Evolutionary conservation across 2,113 vertebrate species (phyloP).

Genomic region (Thunnus thynnus): DNA sequence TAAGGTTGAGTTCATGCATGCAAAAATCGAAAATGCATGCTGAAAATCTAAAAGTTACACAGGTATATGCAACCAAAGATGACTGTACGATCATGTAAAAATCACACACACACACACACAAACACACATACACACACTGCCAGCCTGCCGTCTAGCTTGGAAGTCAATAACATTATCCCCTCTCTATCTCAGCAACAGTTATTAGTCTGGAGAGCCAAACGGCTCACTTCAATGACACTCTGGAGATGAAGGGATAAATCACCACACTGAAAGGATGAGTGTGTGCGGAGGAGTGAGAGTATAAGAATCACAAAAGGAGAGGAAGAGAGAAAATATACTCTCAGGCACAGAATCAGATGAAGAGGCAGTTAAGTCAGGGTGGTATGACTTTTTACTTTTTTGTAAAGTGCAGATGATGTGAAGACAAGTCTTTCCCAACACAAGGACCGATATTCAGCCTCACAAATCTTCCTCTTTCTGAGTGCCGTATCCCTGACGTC

Average conservation of each 20-base stretch:
- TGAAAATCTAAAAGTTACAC: neutral
- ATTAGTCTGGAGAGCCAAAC: constrained; percentile 75
- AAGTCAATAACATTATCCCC: constrained; percentile 78
- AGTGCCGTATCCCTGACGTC: neutral
- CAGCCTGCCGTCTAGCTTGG: constrained; percentile 40
- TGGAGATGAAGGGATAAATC: constrained; percentile 78
- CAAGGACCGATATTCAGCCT: constrained; percentile 29
- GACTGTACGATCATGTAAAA: neutral
- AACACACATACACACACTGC: neutral
- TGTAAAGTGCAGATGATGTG: constrained; percentile 36
- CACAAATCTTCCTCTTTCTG: constrained; percentile 17
- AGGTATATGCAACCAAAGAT: neutral
- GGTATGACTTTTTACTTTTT: constrained; percentile 25
- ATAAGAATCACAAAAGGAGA: constrained; percentile 31
- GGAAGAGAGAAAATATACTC: constrained; percentile 39
- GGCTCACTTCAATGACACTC: constrained; percentile 74
- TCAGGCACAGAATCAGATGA: neutral
- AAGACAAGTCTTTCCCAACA: constrained; percentile 30
- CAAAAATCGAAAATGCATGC: neutral
- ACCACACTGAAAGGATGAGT: constrained; percentile 52
- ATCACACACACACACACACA: constrained; percentile 8
- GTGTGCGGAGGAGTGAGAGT: constrained; percentile 28
- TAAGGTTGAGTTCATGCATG: neutral
- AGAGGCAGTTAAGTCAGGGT: constrained; percentile 38
- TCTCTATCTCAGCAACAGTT: constrained; percentile 67